These are phyloP conservation scores for Zoanthus sansibaricus DNA, from an alignment of 92 coral and sea anemone species.

Conservation along the genomic window DNA sequence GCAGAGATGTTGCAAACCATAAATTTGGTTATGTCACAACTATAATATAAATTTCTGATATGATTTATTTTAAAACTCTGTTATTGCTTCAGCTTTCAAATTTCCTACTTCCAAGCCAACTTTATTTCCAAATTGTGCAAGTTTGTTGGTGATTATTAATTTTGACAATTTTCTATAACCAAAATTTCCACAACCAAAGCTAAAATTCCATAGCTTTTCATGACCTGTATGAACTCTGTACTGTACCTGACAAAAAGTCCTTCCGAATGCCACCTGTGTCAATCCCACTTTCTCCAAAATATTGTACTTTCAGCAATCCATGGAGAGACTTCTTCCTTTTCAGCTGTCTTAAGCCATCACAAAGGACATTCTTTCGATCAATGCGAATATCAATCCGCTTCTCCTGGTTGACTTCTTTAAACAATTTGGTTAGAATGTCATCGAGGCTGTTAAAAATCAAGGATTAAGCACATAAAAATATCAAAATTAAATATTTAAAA, in stretches of 20 bases:
- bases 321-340: slow-evolving; percentile 33
- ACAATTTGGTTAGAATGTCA: slow-evolving; percentile 10
- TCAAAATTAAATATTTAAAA: not conserved
- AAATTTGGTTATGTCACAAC: not conserved
- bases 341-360: slow-evolving; percentile 36
- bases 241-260: slow-evolving; percentile 49
- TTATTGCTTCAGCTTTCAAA: slow-evolving; percentile 6
- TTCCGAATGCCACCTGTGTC: slow-evolving; percentile 51
- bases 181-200: not conserved
- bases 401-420: slow-evolving; percentile 11
- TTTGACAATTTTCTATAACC: not conserved
- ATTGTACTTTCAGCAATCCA: slow-evolving; percentile 44
- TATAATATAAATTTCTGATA: not conserved
- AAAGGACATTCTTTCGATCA: slow-evolving; percentile 13
- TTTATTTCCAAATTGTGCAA: slow-evolving; percentile 2
- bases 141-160: not conserved
- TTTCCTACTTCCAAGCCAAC: slow-evolving; percentile 5
- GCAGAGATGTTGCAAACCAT: not conserved
- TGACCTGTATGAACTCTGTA: slow-evolving; percentile 7
- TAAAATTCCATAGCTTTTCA: not conserved
- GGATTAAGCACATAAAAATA: not conserved
- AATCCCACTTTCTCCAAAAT: slow-evolving; percentile 53
- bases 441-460: slow-evolving; percentile 25
- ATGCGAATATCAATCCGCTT: slow-evolving; percentile 7
- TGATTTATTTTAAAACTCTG: not conserved